phyloP scores from a whole-genome alignment of 2,888 invertebrate species.

The Eremobia ochroleuca region DNA sequence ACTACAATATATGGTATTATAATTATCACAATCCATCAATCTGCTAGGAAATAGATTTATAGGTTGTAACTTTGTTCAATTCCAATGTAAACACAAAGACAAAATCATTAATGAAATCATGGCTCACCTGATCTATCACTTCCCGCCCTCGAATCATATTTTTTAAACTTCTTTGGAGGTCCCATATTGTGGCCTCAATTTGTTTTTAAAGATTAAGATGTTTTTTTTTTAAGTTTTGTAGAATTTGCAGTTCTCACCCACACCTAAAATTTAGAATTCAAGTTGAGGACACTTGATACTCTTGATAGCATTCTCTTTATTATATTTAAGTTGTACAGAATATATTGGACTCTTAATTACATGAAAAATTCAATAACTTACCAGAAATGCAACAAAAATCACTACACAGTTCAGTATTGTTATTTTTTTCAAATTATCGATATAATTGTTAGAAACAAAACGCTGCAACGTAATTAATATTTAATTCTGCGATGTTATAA shows the following conservation, averaged over 20 bases:
- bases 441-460: background rate
- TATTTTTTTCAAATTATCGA: background rate
- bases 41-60: background rate
- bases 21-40: conserved; percentile 18
- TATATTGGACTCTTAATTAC: background rate
- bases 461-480: background rate
- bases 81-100: background rate
- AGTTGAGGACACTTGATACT: background rate
- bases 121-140: conserved; percentile 85
- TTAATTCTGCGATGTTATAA: background rate
- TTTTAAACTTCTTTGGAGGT: conserved; percentile 88
- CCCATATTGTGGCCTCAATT: conserved; percentile 77
- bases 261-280: conserved; percentile 14
- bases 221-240: background rate
- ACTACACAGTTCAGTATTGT: background rate
- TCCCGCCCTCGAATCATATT: conserved; percentile 86
- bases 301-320: background rate
- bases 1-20: no score
- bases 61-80: background rate
- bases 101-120: background rate
- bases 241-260: background rate
- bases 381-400: conserved; percentile 22
- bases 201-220: background rate
- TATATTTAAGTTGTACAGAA: background rate
- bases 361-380: conserved; percentile 16